Base-by-base conservation (phyloP, 1,140 invertebrate genomes). In the Polypedilum pembai region DNA sequence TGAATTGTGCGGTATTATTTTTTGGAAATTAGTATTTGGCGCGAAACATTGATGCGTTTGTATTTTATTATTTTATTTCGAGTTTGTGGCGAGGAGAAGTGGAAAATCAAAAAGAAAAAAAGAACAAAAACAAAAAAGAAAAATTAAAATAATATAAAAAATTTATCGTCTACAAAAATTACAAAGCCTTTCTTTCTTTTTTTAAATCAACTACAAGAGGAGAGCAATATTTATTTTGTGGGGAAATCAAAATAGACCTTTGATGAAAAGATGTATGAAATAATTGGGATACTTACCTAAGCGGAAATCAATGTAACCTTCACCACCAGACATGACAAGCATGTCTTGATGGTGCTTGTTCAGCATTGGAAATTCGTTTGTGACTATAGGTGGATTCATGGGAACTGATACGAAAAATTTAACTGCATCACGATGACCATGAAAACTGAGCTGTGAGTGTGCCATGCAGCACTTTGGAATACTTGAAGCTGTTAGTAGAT, bases 301-400 rank as follows among this genome's bases (percentile, higher is more conserved):
- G 4, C 98, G 87, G 83, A 99, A 99, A 85, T 99, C 98, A 77
- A 99, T 96, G 83, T 99, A 99, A 17, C 98, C 98, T 86, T 99
- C 97, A 7, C 98, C 98, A 17, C 98, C 98, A 41, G 93, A 95
- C 80, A 96, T 91, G 75, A 96, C 93, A 74, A 95, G 87, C 92
- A 95, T 95, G n/a, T 87, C 82, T 41, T 85, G 83, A 5, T 86
- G 85, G 76, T 86, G 84, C 74, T 83, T 78, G 75, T 74, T 82
- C 75, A 76, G 80, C 40, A 81, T 73, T 74, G 76, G 76, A 73
- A 77, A 77, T n/a, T 74, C 76, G 78, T 56, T 79, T 56, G 33
- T 12, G 3, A 18, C 17, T 21, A 69, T 18, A 33, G 78, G 78
- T 76, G 78, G 79, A 40, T 78, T 83, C 83, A 78, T 83, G 78